A percentile compares a stretch with the other conserved stretches of the same genome.
These are phyloP conservation scores for Syrista parreyssii DNA, from an alignment of 2,888 invertebrate species.

Conservation along the genomic window DNA sequence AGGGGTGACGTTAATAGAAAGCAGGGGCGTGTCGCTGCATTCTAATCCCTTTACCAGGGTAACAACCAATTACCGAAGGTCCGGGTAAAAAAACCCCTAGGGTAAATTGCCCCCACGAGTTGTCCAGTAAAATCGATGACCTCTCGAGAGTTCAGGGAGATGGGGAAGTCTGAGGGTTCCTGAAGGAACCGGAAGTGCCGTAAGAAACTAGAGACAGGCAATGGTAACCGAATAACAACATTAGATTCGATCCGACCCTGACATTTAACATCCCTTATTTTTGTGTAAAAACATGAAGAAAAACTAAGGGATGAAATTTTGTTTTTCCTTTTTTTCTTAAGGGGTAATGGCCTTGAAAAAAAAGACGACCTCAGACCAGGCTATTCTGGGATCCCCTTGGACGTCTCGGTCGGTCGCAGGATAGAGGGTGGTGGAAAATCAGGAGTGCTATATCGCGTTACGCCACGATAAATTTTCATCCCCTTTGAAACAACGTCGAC, in stretches of 20 bases:
- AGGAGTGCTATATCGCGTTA: background rate
- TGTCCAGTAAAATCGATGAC: background rate
- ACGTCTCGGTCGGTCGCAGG: background rate
- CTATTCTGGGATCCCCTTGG: background rate
- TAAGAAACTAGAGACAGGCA: background rate
- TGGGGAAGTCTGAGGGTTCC: background rate
- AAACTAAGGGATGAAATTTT: background rate
- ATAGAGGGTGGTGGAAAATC: background rate
- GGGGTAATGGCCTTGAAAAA: background rate
- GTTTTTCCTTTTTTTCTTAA: background rate
- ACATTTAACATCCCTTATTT: background rate
- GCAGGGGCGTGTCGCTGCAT: slow-evolving; percentile 14
- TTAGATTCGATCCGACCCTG: background rate
- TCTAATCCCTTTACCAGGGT: slow-evolving; percentile 17
- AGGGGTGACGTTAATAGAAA: background rate
- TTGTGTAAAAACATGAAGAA: background rate
- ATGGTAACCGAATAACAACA: background rate
- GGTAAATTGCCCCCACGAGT: background rate
- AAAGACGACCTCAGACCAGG: background rate
- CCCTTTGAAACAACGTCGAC: background rate
- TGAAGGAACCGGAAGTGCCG: background rate
- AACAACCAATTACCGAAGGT: slow-evolving; percentile 6
- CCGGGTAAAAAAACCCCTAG: background rate
- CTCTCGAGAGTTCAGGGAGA: background rate
- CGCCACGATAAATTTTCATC: background rate